Base-by-base conservation (phyloP, 1,140 invertebrate species). In the Campoletis sonorensis region DNA sequence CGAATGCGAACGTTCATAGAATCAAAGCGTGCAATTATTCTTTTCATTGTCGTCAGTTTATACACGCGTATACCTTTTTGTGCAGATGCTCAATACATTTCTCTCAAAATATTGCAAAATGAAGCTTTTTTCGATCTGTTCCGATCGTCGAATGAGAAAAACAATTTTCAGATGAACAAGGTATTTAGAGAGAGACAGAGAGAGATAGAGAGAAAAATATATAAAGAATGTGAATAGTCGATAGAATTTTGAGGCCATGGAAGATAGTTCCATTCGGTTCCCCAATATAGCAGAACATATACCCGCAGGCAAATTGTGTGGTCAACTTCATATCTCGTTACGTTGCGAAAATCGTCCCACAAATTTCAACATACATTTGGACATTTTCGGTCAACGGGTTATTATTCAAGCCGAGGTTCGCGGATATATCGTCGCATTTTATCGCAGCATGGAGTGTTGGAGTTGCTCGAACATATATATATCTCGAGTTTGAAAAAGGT, bases 321-420 rank as follows among this genome's bases (percentile, higher is more conserved):
- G 72, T 76, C 72, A 49, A 58, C 13, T 58, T n/a, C 23, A 33
- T 30, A 51, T 76, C 72, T 76, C 72, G 72, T 76, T 76, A 76
- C 54, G 30, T 76, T 26, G 40, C 40, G 23, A 76, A 76, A 76
- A 76, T 58, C 11, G 51, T 76, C 5, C 23, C 72, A 33, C 51
- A 13, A 54, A 76, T 58, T 58, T 51, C 11, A 54, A 54, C 23
- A 58, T 23, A 58, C 18, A 58, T 23, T n/a, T n/a, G 21, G 5
- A 58, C 54, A 58, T 23, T 8, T 58, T 18, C 21, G 18, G 18
- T n/a, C 54, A 58, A 23, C 21, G 54, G 11, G 54, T 23, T 58
- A 58, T 58, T 21, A 58, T 58, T 23, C 54, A 58, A 23, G 18
- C 54, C 21, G 54, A 58, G 18, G 54, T 58, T 23, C 21, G 5